Evolutionary conservation across 2,888 invertebrate genomes (phyloP).

Genomic region (Liopterus haemorrhoidalis): DNA sequence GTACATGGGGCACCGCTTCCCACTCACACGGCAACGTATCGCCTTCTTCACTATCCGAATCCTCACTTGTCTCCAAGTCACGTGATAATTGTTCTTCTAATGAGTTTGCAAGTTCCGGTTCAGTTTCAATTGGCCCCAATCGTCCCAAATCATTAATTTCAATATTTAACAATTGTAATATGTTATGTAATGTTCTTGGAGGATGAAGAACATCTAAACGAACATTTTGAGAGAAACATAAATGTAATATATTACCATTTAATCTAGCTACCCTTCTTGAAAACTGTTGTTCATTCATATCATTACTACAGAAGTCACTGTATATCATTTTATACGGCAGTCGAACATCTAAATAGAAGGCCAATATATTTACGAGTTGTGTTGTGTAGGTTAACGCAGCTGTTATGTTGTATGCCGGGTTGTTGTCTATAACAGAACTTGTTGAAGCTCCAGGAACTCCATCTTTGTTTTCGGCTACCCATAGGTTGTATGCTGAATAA

Average conservation of each 20-base stretch:
- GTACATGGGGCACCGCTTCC: constrained; percentile 63
- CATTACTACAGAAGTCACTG: constrained; percentile 74
- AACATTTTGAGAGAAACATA: constrained; percentile 73
- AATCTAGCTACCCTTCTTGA: constrained; percentile 67
- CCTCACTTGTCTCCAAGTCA: constrained; percentile 56
- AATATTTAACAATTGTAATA: constrained; percentile 62
- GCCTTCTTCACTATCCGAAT: constrained; percentile 64
- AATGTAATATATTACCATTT: constrained; percentile 71
- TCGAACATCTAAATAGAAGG: constrained; percentile 75
- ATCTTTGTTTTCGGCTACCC: constrained; percentile 58
- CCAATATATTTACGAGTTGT: constrained; percentile 75
- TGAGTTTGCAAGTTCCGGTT: constrained; percentile 51
- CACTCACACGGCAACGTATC: constrained; percentile 73
- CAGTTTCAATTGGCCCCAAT: constrained; percentile 58
- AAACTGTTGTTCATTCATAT: constrained; percentile 66
- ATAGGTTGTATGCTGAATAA: constrained; percentile 69
- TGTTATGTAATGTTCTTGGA: constrained; percentile 65
- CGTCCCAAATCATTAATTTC: constrained; percentile 66
- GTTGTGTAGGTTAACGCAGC: constrained; percentile 82
- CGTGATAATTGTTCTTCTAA: constrained; percentile 59
- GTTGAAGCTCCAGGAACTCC: constrained; percentile 48
- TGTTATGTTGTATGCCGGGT: constrained; percentile 66
- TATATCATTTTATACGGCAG: constrained; percentile 70
- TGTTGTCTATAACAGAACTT: constrained; percentile 54
- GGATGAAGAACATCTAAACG: constrained; percentile 58